These are phyloP conservation scores for Formica aserva DNA, from an alignment of 2,888 invertebrate species.

Conservation along the genomic window DNA sequence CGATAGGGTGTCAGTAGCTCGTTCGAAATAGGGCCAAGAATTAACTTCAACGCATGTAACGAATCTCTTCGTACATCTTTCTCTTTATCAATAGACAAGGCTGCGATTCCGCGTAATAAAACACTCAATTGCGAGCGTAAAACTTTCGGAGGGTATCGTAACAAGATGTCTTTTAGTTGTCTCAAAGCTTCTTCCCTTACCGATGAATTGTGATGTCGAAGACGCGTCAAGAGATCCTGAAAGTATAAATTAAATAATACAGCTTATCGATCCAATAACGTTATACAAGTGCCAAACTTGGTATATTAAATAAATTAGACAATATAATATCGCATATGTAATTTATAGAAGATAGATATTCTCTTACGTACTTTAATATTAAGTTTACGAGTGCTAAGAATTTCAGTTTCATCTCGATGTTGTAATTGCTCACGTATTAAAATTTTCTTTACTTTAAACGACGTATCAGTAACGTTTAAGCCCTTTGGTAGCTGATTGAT, in stretches of 20 bases:
- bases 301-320: neutral
- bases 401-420: slow-evolving; percentile 87
- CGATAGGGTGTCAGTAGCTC: slow-evolving; percentile 91
- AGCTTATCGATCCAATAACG: neutral
- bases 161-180: slow-evolving; percentile 88
- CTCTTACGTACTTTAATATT: slow-evolving; percentile 87
- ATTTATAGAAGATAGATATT: neutral
- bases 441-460: slow-evolving; percentile 96
- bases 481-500: slow-evolving; percentile 91
- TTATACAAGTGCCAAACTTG: neutral
- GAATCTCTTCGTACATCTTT: slow-evolving; percentile 88
- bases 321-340: neutral
- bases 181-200: slow-evolving; percentile 89
- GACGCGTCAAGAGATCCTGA: slow-evolving; percentile 90
- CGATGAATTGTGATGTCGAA: slow-evolving; percentile 92
- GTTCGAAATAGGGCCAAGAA: slow-evolving; percentile 85
- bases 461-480: slow-evolving; percentile 95
- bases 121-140: slow-evolving; percentile 89
- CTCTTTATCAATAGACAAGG: slow-evolving; percentile 91
- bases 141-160: slow-evolving; percentile 85
- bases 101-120: slow-evolving; percentile 90
- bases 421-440: slow-evolving; percentile 92
- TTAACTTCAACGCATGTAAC: slow-evolving; percentile 87
- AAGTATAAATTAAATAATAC: neutral
- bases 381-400: slow-evolving; percentile 90